Evolutionary conservation across 2,797 vertebrate genomes (phyloP).

Genomic region (Cichlasoma orientale): DNA sequence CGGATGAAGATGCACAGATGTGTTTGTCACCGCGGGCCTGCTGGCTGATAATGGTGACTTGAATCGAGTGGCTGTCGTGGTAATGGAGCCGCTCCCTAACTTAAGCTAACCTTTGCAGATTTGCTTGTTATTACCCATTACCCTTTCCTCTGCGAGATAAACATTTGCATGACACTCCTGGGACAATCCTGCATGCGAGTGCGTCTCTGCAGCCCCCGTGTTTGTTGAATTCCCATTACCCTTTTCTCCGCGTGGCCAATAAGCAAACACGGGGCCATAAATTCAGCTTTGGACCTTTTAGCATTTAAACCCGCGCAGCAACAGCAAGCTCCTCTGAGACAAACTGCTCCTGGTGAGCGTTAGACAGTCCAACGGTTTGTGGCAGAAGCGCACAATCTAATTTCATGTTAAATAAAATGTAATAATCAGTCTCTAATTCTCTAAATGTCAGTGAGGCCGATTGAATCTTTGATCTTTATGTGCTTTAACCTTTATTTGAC

Average conservation of each 20-base stretch:
- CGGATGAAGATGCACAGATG: no score
- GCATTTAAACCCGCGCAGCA: not conserved
- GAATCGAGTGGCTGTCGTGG: not conserved
- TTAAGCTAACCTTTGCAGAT: not conserved
- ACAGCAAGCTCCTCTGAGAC: not conserved
- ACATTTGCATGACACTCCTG: fast-evolving
- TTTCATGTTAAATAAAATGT: not conserved
- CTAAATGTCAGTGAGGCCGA: not conserved
- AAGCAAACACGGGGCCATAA: not conserved
- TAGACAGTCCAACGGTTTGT: not conserved
- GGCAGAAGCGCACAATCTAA: not conserved
- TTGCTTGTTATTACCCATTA: not conserved
- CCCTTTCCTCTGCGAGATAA: not conserved
- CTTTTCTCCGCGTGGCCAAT: not conserved
- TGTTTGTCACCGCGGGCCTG: not conserved
- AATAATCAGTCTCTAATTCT: not conserved
- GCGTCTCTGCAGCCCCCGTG: not conserved
- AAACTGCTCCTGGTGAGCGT: not conserved
- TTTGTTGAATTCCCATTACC: not conserved
- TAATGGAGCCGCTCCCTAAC: not conserved
- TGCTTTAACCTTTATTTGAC: not conserved
- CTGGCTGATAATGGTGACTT: not conserved
- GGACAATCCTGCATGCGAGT: not conserved
- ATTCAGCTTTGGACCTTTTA: not conserved
- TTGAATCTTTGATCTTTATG: not conserved